phyloP scores from a whole-genome alignment of 2,797 vertebrate species.

The Toxotes lorentzi region DNA sequence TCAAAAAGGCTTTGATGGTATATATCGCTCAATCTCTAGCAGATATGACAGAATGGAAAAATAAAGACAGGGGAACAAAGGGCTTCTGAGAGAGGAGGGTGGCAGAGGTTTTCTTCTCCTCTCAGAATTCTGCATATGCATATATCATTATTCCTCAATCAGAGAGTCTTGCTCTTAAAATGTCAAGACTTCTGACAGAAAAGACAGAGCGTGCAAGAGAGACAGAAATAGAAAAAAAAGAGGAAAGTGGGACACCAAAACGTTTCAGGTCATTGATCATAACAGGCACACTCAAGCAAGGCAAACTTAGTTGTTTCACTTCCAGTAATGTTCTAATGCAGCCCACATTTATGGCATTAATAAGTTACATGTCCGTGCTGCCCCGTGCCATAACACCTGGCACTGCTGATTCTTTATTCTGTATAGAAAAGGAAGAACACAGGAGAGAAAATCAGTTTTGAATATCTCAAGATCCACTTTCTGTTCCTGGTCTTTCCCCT shows the following conservation, averaged over 20 bases:
- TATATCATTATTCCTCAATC: slow-evolving; percentile 78
- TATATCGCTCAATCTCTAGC: slow-evolving; percentile 75
- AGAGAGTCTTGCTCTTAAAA: slow-evolving; percentile 71
- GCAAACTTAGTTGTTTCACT: slow-evolving; percentile 34
- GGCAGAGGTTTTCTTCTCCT: slow-evolving; percentile 71
- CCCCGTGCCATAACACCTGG: neutral
- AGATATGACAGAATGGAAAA: slow-evolving; percentile 78
- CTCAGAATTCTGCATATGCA: slow-evolving; percentile 74
- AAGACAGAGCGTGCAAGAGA: slow-evolving; percentile 17
- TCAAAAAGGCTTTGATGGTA: slow-evolving; percentile 81
- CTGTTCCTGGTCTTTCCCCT: neutral
- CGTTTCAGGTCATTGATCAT: slow-evolving; percentile 73
- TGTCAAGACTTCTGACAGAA: slow-evolving; percentile 72
- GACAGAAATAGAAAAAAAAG: slow-evolving; percentile 50
- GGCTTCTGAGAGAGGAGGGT: slow-evolving; percentile 50
- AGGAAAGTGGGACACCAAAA: slow-evolving; percentile 61
- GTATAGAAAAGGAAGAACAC: slow-evolving; percentile 1
- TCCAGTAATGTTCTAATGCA: slow-evolving; percentile 43
- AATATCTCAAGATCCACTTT: neutral
- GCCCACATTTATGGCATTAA: slow-evolving; percentile 38
- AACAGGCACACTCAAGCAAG: slow-evolving; percentile 45
- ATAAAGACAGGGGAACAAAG: slow-evolving; percentile 72
- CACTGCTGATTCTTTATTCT: neutral
- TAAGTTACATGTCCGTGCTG: neutral
- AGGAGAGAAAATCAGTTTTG: neutral